These are phyloP conservation scores for Limnodromus scolopaceus DNA, from an alignment of 2,797 vertebrate genomes.

Conservation along the genomic window DNA sequence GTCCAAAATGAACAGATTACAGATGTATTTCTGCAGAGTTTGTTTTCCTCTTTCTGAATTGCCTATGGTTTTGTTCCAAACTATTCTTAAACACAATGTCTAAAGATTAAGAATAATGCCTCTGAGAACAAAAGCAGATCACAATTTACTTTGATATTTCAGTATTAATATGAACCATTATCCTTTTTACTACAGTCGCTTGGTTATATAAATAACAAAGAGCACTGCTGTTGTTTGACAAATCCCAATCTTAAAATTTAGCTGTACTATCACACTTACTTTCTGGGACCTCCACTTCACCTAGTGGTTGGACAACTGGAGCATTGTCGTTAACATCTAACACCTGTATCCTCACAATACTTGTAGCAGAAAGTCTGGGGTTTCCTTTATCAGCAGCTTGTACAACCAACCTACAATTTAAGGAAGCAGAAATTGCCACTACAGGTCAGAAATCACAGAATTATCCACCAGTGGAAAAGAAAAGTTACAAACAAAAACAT, in stretches of 20 bases:
- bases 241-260: background rate
- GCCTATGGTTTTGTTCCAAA: background rate
- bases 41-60: background rate
- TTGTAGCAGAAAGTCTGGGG: conserved; percentile 84
- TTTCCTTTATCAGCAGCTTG: conserved; percentile 89
- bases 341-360: conserved; percentile 84
- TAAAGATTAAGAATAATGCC: conserved; percentile 8
- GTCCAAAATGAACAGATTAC: background rate
- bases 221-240: background rate
- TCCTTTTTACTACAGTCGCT: background rate
- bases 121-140: background rate
- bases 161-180: background rate
- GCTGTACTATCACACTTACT: conserved; percentile 79
- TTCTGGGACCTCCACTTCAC: conserved; percentile 85
- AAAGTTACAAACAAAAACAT: background rate
- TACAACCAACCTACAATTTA: conserved; percentile 84
- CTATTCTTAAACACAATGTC: background rate
- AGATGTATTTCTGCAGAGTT: background rate
- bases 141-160: background rate
- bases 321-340: conserved; percentile 92
- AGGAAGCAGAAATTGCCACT: conserved; percentile 39
- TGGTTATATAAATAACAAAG: background rate
- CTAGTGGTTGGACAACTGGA: conserved; percentile 82
- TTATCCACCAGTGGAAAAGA: background rate
- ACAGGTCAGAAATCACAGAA: background rate